A percentile compares a stretch with the other conserved stretches of the same genome.
These are phyloP conservation scores for Lineus longissimus DNA, from an alignment of 1,140 invertebrate species.

Conservation along the genomic window DNA sequence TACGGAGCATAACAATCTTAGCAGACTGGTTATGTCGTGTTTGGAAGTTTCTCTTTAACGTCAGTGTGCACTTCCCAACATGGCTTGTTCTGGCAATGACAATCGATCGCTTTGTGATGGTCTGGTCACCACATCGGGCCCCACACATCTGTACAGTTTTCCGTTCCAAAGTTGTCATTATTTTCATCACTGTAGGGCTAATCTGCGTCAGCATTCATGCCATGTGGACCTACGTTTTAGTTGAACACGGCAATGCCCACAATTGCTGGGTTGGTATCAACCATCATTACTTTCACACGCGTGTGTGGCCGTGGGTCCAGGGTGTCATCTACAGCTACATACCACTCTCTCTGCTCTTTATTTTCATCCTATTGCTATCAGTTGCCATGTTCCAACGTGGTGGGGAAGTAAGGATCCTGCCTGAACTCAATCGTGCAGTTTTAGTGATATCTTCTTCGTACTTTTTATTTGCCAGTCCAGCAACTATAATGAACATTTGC, in stretches of 20 bases:
- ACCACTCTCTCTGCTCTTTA: constrained; percentile 34
- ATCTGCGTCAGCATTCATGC: constrained; percentile 43
- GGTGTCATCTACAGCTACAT: constrained; percentile 40
- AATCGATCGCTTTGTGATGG: constrained; percentile 39
- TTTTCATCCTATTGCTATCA: constrained; percentile 31
- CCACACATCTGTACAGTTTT: constrained; percentile 37
- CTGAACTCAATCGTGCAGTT: constrained; percentile 19
- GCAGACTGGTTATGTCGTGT: constrained; percentile 36
- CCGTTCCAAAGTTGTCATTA: constrained; percentile 35
- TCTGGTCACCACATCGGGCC: constrained; percentile 33
- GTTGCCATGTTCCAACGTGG: constrained; percentile 25
- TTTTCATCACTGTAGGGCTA: constrained; percentile 38
- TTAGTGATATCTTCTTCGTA: constrained; percentile 32
- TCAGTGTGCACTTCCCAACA: constrained; percentile 36
- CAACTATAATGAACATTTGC: constrained; percentile 37
- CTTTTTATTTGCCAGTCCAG: constrained; percentile 38
- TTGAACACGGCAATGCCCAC: constrained; percentile 15
- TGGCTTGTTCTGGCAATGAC: constrained; percentile 46
- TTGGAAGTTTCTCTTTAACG: constrained; percentile 43
- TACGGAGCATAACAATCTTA: constrained; percentile 24
- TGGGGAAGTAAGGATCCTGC: background rate
- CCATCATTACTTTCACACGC: constrained; percentile 33
- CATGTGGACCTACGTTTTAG: constrained; percentile 45
- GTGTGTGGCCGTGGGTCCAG: constrained; percentile 46
- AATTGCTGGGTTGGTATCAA: constrained; percentile 33